phyloP scores from a whole-genome alignment of 2,113 vertebrate genomes.

The Monarcha castaneiventris region DNA sequence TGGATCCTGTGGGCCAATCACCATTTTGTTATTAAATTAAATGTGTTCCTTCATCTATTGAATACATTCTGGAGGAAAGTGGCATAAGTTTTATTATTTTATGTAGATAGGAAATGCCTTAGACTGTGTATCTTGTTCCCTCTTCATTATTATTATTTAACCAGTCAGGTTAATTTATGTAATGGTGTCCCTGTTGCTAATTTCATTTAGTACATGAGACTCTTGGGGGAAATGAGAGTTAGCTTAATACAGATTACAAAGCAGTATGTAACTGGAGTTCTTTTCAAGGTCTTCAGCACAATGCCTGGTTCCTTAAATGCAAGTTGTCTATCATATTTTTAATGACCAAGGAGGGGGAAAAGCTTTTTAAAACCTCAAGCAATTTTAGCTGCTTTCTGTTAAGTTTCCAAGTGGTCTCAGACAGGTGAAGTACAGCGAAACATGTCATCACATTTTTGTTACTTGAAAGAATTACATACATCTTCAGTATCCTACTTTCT shows the following conservation, averaged over 20 bases:
- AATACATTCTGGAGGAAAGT: neutral
- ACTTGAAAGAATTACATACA: neutral
- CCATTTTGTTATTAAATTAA: neutral
- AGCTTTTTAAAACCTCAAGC: neutral
- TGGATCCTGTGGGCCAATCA: neutral
- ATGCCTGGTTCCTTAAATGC: neutral
- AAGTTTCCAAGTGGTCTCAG: neutral
- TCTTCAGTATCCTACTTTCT: neutral
- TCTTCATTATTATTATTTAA: neutral
- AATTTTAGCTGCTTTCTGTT: neutral
- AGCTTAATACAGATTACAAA: neutral
- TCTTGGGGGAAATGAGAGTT: neutral
- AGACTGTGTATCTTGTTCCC: neutral
- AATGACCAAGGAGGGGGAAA: neutral
- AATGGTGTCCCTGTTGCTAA: neutral
- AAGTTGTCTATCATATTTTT: neutral
- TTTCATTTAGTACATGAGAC: neutral
- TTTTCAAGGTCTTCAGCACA: neutral
- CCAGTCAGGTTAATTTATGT: neutral
- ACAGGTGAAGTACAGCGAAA: neutral
- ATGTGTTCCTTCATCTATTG: neutral
- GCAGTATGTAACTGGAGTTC: neutral
- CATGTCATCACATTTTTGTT: neutral
- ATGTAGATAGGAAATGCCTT: neutral
- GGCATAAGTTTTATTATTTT: neutral